Evolutionary conservation across 1,140 invertebrate genomes (phyloP).

Genomic region (Drosophila ohnishii): DNA sequence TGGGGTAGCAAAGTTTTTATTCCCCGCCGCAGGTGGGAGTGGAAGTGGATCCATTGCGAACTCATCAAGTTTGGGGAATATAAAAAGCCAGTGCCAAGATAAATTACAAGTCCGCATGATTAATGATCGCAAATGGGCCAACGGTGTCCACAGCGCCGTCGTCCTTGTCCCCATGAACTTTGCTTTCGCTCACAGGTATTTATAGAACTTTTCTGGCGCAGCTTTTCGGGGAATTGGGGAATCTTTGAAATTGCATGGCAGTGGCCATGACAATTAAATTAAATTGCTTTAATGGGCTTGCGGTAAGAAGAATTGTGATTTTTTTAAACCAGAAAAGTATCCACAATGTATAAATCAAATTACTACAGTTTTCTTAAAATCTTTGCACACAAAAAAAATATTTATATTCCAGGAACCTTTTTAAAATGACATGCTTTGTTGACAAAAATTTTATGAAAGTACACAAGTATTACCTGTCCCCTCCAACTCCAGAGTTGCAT

Average conservation of each 20-base stretch:
- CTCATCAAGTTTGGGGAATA: slow-evolving; percentile 36
- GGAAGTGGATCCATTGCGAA: slow-evolving; percentile 19
- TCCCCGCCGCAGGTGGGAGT: slow-evolving; percentile 32
- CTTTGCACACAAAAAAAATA: too few relatives aligned
- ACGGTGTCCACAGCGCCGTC: slow-evolving; percentile 13
- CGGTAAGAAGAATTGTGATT: neutral
- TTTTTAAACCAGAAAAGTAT: too few relatives aligned
- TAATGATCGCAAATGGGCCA: slow-evolving; percentile 72
- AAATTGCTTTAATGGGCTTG: slow-evolving; percentile 42
- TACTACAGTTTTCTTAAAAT: too few relatives aligned
- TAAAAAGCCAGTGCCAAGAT: slow-evolving; percentile 65
- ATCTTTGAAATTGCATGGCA: slow-evolving; percentile 36
- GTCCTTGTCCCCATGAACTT: slow-evolving; percentile 54
- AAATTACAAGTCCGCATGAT: slow-evolving; percentile 77
- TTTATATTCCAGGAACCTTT: too few relatives aligned
- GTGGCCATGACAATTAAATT: slow-evolving; percentile 37
- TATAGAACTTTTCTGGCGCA: slow-evolving; percentile 47
- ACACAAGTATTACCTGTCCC: neutral
- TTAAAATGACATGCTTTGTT: too few relatives aligned
- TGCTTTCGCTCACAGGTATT: slow-evolving; percentile 47
- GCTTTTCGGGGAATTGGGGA: slow-evolving; percentile 37
- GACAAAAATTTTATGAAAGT: neutral
- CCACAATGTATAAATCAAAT: too few relatives aligned
- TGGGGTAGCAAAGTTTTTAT: slow-evolving; percentile 50
- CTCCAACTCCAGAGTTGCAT: neutral